phyloP scores from a whole-genome alignment of 2,888 invertebrate genomes.

The Lasioglossum marginatum region DNA sequence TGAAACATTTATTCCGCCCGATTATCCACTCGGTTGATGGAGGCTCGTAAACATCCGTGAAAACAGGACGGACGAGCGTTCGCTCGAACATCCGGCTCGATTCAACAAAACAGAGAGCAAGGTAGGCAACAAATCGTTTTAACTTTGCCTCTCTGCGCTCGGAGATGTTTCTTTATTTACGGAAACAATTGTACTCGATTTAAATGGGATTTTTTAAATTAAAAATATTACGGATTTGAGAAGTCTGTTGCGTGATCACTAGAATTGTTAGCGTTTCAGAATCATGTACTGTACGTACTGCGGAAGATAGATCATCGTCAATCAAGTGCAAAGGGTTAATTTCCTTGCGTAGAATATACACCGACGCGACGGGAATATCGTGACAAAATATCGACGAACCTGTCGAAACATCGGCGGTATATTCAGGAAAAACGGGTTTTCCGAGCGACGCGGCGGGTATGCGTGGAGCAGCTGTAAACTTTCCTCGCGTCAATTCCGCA shows the following conservation, averaged over 20 bases:
- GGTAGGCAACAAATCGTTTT: background rate
- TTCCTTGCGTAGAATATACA: background rate
- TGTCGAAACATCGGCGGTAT: background rate
- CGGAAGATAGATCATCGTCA: background rate
- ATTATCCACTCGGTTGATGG: conserved; percentile 13
- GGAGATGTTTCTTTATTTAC: background rate
- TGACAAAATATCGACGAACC: background rate
- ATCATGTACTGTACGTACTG: background rate
- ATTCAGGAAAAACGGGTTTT: conserved; percentile 9
- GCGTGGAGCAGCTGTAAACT: conserved; percentile 34
- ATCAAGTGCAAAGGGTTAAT: background rate
- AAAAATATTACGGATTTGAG: no score
- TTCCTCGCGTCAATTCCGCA: conserved; percentile 25
- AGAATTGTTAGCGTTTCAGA: background rate
- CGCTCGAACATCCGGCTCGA: background rate
- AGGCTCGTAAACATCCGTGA: conserved; percentile 31
- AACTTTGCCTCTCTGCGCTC: background rate
- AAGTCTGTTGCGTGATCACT: no score
- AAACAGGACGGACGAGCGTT: background rate
- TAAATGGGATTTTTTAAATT: background rate
- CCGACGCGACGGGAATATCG: background rate
- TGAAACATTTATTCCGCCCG: conserved; percentile 29
- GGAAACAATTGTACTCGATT: background rate
- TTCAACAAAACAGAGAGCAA: background rate
- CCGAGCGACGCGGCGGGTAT: background rate